These are phyloP conservation scores for Gambusia holbrooki DNA, from an alignment of 2,113 vertebrate genomes.

Conservation along the genomic window DNA sequence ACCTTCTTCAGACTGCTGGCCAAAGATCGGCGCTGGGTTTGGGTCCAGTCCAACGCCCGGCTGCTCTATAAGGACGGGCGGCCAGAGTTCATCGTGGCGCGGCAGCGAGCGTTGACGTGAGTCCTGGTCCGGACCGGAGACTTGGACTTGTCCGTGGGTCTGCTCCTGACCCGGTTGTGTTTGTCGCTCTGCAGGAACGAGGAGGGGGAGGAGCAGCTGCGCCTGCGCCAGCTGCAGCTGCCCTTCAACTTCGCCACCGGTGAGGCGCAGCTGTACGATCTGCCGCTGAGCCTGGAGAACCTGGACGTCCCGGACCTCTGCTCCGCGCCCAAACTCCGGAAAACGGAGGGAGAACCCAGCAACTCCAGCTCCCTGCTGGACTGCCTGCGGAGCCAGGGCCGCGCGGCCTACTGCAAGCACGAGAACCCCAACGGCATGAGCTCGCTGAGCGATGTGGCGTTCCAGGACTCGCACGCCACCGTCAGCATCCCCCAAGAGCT, in stretches of 20 bases:
- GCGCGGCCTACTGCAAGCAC: slow-evolving; percentile 67
- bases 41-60: slow-evolving; percentile 83
- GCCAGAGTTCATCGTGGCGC: slow-evolving; percentile 83
- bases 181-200: slow-evolving; percentile 71
- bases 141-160: not conserved
- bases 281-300: slow-evolving; percentile 50
- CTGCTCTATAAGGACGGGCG: slow-evolving; percentile 81
- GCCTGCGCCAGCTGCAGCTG: slow-evolving; percentile 77
- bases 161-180: not conserved
- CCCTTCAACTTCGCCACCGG: slow-evolving; percentile 83
- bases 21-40: slow-evolving; percentile 80
- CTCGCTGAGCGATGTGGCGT: slow-evolving; percentile 69
- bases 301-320: slow-evolving; percentile 43
- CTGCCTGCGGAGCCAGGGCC: slow-evolving; percentile 79
- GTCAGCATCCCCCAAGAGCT: slow-evolving; percentile 62
- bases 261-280: slow-evolving; percentile 80
- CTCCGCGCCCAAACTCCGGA: slow-evolving; percentile 59
- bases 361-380: slow-evolving; percentile 77
- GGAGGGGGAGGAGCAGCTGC: slow-evolving; percentile 85
- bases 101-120: slow-evolving; percentile 81
- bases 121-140: slow-evolving; percentile 33
- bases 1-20: slow-evolving; percentile 82
- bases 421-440: slow-evolving; percentile 49
- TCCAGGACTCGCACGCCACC: slow-evolving; percentile 71
- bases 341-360: slow-evolving; percentile 8